Base-by-base conservation (phyloP, 30 jellyfish, hydroid and myxozoan species). In the Nemopilema nomurai region DNA sequence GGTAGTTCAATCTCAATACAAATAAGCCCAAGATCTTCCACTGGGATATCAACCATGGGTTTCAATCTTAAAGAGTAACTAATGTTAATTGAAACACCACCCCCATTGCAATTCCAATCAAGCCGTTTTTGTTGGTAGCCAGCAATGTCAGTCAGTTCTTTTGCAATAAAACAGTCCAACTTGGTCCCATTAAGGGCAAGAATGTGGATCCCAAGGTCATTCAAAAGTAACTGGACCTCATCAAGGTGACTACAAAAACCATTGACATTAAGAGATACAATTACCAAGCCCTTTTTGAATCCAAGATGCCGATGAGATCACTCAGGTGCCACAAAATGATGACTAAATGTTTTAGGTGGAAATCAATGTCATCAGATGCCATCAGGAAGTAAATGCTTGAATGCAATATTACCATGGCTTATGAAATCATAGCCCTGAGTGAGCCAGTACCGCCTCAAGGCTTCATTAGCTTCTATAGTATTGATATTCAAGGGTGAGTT, bases 1-100 rank as follows among this genome's bases (percentile, higher is more conserved):
- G 90, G 82, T 41, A 86, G 86, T 72, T 83, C 86, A 1, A 71
- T 74, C 62, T 70, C 86, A 72, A 83, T 83, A 41, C 91, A 82
- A 49, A 82, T 68, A 4, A 72, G 28, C 22, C 71, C 81, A 4
- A 72, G 19, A 29, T 72, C 80, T 70, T 83, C 86, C 9, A 0
- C 0, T 21, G 92, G 92, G 71, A 71, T 80, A 83, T 83, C 92
- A 32, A 72, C 20, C 9, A 80, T 57, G 0, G 86, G 77, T 31
- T 70, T 83, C 63, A 1, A 69, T 71, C 31, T 69, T 6, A 33
- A 27, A 69, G 6, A 49, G 79, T 77, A 81, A 51, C 87, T 62
- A 32, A 79, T 79, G 32, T 22, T 53, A 27, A 79, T 79, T 0
- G 80, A 63, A 30, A 79, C 80, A 0, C 89, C 81, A 31, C 89